phyloP scores from a whole-genome alignment of 2,113 vertebrate genomes.

The Pagrus major region DNA sequence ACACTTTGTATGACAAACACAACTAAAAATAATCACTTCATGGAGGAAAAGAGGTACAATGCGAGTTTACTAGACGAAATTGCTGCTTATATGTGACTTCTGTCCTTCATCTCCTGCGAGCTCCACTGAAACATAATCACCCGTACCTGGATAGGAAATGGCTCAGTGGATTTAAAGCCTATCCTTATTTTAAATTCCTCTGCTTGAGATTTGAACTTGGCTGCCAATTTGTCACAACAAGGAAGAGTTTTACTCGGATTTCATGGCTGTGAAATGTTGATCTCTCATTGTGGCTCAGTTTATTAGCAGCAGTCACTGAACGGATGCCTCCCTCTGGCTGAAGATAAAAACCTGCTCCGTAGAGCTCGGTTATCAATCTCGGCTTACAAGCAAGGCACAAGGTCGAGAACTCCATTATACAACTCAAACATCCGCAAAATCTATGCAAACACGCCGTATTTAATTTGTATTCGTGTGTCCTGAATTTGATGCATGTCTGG shows the following conservation, averaged over 20 bases:
- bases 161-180: neutral
- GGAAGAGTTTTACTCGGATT: neutral
- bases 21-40: constrained; percentile 38
- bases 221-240: neutral
- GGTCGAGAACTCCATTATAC: neutral
- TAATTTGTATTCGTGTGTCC: neutral
- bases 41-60: neutral
- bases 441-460: neutral
- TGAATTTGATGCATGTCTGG: neutral
- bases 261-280: neutral
- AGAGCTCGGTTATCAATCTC: neutral
- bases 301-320: neutral
- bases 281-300: neutral
- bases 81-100: constrained; percentile 5
- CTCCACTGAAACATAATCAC: neutral
- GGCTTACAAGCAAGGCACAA: neutral
- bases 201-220: neutral
- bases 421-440: neutral
- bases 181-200: constrained; percentile 9
- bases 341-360: neutral
- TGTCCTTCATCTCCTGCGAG: neutral
- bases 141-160: neutral
- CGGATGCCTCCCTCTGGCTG: neutral
- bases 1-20: constrained; percentile 24
- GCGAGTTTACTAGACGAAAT: constrained; percentile 4